phyloP scores from a whole-genome alignment of 2,113 vertebrate species.

The Numida meleagris region DNA sequence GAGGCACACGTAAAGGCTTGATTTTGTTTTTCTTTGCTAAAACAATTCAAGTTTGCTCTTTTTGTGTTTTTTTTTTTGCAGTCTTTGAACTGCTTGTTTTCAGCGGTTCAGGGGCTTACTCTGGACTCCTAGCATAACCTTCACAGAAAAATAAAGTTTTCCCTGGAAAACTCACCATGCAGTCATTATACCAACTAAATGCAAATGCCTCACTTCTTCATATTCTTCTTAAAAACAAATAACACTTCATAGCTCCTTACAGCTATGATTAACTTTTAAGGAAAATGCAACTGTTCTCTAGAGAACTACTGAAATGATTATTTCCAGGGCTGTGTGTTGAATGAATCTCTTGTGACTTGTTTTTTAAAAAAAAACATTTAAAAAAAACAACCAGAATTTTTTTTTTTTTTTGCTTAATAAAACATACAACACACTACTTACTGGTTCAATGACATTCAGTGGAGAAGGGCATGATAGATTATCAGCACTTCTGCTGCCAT shows the following conservation, averaged over 20 bases:
- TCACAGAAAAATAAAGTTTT: not conserved
- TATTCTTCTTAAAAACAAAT: not conserved
- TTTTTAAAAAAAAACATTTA: not conserved
- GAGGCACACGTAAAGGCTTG: not conserved
- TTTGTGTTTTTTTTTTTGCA: not conserved
- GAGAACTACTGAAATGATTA: not conserved
- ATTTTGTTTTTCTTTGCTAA: not conserved
- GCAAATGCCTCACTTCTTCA: not conserved
- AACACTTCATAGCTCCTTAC: not conserved
- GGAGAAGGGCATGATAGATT: slow-evolving; percentile 84
- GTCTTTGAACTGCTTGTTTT: not conserved
- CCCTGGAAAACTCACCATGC: not conserved
- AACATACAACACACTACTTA: slow-evolving; percentile 74
- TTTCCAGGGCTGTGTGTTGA: not conserved
- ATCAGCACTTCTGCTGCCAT: slow-evolving; percentile 84
- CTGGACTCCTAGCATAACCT: not conserved
- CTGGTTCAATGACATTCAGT: slow-evolving; percentile 91
- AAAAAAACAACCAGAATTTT: not conserved
- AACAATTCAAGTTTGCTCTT: not conserved
- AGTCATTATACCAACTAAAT: not conserved
- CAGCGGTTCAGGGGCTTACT: not conserved
- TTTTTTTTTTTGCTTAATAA: not conserved
- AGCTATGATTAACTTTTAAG: not conserved
- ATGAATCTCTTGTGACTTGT: not conserved
- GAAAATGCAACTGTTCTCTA: not conserved